phyloP scores from a whole-genome alignment of 2,888 invertebrate genomes.

The Lasioglossum figueresi region DNA sequence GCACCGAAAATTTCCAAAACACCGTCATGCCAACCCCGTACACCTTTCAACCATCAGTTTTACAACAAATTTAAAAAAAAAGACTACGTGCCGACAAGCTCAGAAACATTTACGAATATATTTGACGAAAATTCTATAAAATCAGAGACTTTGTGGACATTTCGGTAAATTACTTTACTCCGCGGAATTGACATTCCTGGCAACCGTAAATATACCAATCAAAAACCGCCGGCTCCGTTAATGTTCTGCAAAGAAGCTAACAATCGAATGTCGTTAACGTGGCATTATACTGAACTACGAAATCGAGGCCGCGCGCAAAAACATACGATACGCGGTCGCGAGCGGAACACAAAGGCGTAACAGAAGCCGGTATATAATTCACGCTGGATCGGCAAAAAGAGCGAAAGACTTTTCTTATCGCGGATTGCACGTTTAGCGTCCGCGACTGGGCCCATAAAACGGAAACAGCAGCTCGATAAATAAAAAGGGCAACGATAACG shows the following conservation, averaged over 20 bases:
- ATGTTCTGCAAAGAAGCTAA: neutral
- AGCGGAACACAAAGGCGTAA: neutral
- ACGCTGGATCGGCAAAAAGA: neutral
- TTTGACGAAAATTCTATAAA: neutral
- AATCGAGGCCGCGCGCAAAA: neutral
- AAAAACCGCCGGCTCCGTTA: neutral
- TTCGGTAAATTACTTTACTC: neutral
- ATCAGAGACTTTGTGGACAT: neutral
- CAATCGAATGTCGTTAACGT: neutral
- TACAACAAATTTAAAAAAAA: neutral
- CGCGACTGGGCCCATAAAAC: conserved; percentile 4
- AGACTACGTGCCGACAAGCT: too few relatives aligned
- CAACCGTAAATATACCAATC: neutral
- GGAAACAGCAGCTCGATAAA: conserved; percentile 1
- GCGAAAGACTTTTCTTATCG: conserved; percentile 13
- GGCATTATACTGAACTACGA: neutral
- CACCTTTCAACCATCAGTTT: neutral
- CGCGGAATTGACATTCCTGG: neutral
- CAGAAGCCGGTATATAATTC: neutral
- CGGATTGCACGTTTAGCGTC: neutral
- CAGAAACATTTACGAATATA: neutral
- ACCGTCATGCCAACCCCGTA: neutral
- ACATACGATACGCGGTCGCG: neutral
- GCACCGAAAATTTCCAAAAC: neutral
- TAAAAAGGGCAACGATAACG: conserved; percentile 36